Percentiles rank a stretch among this genome's conserved stretches.
phyloP scores from a whole-genome alignment of 2,888 invertebrate genomes.

The Cerastis rubricosa region DNA sequence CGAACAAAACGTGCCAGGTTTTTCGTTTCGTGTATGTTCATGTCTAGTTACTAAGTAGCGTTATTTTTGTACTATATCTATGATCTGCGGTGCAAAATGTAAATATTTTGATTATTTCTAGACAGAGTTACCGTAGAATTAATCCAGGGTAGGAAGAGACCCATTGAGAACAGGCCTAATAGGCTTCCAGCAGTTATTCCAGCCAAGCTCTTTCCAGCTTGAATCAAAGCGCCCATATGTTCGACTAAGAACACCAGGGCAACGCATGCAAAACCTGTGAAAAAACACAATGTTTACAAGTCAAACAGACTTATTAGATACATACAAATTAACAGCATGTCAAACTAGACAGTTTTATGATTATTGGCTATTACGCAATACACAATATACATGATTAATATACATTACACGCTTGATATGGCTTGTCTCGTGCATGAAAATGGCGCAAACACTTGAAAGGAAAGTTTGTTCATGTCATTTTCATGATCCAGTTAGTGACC shows the following conservation, averaged over 20 bases:
- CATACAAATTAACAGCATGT: constrained; percentile 33
- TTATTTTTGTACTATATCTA: background rate
- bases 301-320: background rate
- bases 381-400: constrained; percentile 6
- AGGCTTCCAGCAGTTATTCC: constrained; percentile 94
- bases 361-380: constrained; percentile 38
- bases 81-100: background rate
- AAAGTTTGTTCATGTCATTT: background rate
- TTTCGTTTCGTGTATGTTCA: background rate
- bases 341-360: constrained; percentile 46
- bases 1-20: background rate
- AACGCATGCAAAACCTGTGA: constrained; percentile 91
- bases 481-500: background rate
- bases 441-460: background rate
- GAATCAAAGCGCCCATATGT: constrained; percentile 93
- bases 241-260: constrained; percentile 93
- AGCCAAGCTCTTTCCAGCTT: constrained; percentile 93
- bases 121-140: constrained; percentile 91
- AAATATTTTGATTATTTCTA: background rate
- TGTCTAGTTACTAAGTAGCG: background rate
- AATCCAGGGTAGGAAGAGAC: constrained; percentile 93
- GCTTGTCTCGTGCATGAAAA: constrained; percentile 16
- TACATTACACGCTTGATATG: background rate
- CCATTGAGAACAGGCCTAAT: constrained; percentile 93
- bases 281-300: constrained; percentile 10